phyloP scores from a whole-genome alignment of 2,113 vertebrate species.

The Otis tarda region DNA sequence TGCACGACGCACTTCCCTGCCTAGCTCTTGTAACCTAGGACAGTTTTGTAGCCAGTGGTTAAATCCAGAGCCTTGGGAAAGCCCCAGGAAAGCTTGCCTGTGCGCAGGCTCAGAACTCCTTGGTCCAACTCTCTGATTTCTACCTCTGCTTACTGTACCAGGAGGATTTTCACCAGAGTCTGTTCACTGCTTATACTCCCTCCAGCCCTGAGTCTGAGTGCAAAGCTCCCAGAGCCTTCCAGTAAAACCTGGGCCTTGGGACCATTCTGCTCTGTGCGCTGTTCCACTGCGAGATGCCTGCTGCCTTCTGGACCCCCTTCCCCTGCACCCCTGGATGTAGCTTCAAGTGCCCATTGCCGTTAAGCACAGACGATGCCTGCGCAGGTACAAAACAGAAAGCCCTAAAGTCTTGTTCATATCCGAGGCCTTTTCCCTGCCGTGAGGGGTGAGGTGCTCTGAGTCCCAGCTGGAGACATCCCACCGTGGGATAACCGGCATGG shows the following conservation, averaged over 20 bases:
- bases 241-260: background rate
- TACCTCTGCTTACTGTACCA: too few relatives aligned
- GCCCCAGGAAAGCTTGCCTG: background rate
- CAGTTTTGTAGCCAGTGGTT: background rate
- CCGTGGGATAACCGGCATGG: rapidly evolving
- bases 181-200: background rate
- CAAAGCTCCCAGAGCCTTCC: background rate
- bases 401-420: background rate
- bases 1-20: rapidly evolving
- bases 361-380: too few relatives aligned
- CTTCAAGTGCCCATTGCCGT: rapidly evolving
- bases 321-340: too few relatives aligned
- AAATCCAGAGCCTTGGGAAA: background rate
- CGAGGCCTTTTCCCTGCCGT: background rate
- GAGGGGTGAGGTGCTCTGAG: background rate
- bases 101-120: background rate
- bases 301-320: background rate
- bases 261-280: background rate
- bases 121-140: background rate
- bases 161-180: background rate
- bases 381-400: background rate
- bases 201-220: rapidly evolving
- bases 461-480: background rate
- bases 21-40: background rate
- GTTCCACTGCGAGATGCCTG: background rate